Conservation (phyloP, 2,113 vertebrate species). For the Alouatta palliata region DNA sequence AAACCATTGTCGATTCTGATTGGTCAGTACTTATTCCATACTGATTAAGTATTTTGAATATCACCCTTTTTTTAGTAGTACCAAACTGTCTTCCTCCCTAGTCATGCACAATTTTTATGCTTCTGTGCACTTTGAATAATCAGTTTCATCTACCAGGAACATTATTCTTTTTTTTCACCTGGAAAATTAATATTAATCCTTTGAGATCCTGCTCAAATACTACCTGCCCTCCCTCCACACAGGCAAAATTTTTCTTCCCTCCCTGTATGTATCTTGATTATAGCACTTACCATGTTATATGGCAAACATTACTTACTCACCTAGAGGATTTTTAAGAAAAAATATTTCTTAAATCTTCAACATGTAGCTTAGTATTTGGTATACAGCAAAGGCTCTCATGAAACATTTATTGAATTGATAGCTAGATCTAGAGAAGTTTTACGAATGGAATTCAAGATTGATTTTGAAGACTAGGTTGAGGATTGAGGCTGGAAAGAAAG, state of each 20-base stretch:
- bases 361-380: not conserved
- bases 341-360: not conserved
- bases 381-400: not conserved
- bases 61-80: not conserved
- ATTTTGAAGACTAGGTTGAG: not conserved
- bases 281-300: not conserved
- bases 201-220: not conserved
- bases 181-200: slow-evolving; percentile 17
- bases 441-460: not conserved
- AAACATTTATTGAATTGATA: slow-evolving; percentile 5
- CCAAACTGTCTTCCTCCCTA: not conserved
- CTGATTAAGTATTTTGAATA: slow-evolving; percentile 3
- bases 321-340: not conserved
- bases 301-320: not conserved
- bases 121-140: not conserved
- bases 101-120: not conserved
- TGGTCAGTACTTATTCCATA: not conserved
- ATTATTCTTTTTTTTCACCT: not conserved
- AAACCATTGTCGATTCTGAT: not conserved
- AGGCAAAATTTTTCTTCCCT: not conserved
- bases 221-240: not conserved
- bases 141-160: not conserved
- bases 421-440: not conserved
- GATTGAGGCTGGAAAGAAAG: not conserved
- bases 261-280: not conserved